phyloP scores from a whole-genome alignment of 1,140 invertebrate genomes.

The Apis dorsata region DNA sequence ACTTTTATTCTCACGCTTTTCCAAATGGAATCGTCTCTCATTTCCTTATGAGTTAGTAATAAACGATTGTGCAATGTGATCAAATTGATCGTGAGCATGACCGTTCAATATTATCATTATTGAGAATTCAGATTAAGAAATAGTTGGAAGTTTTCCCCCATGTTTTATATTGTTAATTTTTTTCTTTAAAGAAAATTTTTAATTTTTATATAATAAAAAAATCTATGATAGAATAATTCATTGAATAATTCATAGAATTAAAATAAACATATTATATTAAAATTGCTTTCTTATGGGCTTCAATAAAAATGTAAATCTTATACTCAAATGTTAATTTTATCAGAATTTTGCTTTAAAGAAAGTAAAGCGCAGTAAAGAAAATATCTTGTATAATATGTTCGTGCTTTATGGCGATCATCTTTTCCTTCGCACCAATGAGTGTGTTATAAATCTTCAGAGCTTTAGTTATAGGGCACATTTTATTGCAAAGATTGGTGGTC shows the following conservation, averaged over 20 bases:
- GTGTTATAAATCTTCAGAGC: conserved; percentile 17
- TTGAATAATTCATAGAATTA: too few species aligned
- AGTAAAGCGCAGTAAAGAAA: not conserved
- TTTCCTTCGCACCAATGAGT: not conserved
- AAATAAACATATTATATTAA: not conserved
- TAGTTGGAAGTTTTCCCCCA: too few species aligned
- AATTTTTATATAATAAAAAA: too few species aligned
- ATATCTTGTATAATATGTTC: not conserved
- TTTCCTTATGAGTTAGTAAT: not conserved
- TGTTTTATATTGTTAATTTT: too few species aligned
- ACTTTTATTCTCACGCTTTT: not conserved
- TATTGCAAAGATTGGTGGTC: not conserved
- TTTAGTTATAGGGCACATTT: conserved; percentile 1
- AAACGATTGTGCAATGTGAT: not conserved
- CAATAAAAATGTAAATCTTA: not conserved
- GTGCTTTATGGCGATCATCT: not conserved
- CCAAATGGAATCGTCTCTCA: not conserved
- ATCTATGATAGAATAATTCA: too few species aligned
- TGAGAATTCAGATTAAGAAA: too few species aligned
- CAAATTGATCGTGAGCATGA: not conserved
- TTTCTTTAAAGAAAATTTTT: too few species aligned
- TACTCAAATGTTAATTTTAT: not conserved
- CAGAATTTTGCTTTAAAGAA: not conserved
- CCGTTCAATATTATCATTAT: too few species aligned
- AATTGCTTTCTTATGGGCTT: not conserved